These are phyloP conservation scores for Chelon auratus DNA, from an alignment of 2,797 vertebrate species.

Conservation along the genomic window DNA sequence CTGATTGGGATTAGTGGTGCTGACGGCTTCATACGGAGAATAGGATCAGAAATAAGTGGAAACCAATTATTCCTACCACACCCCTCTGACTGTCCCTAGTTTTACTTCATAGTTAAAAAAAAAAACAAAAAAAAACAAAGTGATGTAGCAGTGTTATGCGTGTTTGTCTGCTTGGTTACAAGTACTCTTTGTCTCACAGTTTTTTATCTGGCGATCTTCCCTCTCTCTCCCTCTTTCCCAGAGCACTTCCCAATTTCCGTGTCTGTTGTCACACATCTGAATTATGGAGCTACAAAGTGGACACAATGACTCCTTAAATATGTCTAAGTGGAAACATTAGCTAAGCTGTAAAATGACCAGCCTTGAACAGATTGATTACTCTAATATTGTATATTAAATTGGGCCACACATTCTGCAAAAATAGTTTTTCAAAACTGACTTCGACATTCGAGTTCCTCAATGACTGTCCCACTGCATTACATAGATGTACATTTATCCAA, in stretches of 20 bases:
- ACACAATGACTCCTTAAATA: conserved; percentile 33
- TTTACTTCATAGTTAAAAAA: not conserved
- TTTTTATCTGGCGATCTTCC: not conserved
- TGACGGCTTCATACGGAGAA: conserved; percentile 21
- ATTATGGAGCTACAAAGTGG: conserved; percentile 28
- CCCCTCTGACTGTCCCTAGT: not conserved
- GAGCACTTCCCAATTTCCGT: too few species aligned
- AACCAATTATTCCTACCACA: conserved; percentile 22
- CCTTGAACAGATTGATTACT: conserved; percentile 18
- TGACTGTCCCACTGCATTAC: conserved; percentile 7
- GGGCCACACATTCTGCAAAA: not conserved
- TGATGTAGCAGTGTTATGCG: too few species aligned
- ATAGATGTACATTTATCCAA: not conserved
- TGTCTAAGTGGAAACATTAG: conserved; percentile 21
- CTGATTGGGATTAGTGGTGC: conserved; percentile 39
- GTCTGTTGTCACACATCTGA: conserved; percentile 42
- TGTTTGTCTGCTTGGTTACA: too few species aligned
- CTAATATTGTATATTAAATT: not conserved
- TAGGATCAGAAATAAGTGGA: conserved; percentile 35
- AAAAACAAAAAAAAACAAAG: too few species aligned
- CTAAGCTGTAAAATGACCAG: conserved; percentile 1
- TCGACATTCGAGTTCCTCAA: not conserved
- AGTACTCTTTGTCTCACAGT: not conserved
- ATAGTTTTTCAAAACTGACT: not conserved
- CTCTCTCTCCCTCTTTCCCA: too few species aligned